Evolutionary conservation across 2,797 vertebrate genomes (phyloP).

Genomic region (Oreochromis mossambicus): DNA sequence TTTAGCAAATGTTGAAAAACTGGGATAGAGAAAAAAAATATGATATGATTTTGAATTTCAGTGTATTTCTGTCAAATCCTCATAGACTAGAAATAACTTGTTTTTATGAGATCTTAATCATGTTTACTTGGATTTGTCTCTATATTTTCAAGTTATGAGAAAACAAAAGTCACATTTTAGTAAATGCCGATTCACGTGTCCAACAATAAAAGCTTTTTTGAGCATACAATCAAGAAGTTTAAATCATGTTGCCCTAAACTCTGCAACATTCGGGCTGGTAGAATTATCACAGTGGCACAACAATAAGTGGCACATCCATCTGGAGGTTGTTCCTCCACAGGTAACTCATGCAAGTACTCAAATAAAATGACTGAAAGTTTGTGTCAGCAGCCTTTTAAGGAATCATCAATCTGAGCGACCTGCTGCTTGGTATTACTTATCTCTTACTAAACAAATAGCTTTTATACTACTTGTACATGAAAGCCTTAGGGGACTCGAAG

Average conservation of each 20-base stretch:
- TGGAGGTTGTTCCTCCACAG: neutral
- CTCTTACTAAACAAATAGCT: neutral
- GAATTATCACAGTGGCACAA: neutral
- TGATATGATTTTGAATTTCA: neutral
- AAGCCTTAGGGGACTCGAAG: neutral
- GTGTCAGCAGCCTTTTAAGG: fast-evolving
- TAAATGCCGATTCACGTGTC: neutral
- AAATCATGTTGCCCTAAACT: neutral
- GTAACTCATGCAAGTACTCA: neutral
- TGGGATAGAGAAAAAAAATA: neutral
- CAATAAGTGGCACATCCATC: neutral
- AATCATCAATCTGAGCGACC: neutral
- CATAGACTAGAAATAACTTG: neutral
- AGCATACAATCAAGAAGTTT: neutral
- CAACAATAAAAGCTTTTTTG: neutral
- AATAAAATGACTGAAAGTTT: neutral
- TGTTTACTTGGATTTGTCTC: neutral
- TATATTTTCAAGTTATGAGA: neutral
- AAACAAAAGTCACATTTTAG: neutral
- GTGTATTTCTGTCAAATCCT: neutral
- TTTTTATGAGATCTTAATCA: neutral
- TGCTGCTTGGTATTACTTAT: neutral
- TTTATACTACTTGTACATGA: neutral
- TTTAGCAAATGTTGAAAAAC: neutral
- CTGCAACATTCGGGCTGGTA: neutral